Percentiles rank a stretch among this genome's conserved stretches.
Evolutionary conservation across 1,140 invertebrate species (phyloP).

Genomic region (Homarus americanus): DNA sequence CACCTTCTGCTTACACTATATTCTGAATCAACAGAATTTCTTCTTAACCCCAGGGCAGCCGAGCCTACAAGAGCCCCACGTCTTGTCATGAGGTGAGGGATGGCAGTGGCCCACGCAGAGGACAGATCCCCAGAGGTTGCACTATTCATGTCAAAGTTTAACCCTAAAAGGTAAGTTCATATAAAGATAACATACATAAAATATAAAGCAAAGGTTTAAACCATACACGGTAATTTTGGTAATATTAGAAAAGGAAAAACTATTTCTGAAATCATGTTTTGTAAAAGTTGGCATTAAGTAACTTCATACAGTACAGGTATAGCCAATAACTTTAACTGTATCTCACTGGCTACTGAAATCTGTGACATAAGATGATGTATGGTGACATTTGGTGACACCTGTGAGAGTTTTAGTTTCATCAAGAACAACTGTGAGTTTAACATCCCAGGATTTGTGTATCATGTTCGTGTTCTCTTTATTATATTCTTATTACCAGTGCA

Average conservation of each 20-base stretch:
- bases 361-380: too few relatives aligned
- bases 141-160: slow-evolving; percentile 91
- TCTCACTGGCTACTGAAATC: too few relatives aligned
- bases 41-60: slow-evolving; percentile 81
- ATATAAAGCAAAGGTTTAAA: neutral
- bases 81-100: slow-evolving; percentile 90
- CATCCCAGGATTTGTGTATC: too few relatives aligned
- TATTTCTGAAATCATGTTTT: neutral
- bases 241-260: neutral
- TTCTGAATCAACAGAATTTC: slow-evolving; percentile 86
- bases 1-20: slow-evolving; percentile 82
- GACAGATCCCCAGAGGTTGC: slow-evolving; percentile 82
- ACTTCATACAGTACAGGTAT: too few relatives aligned
- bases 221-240: neutral
- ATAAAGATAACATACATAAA: neutral
- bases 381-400: too few relatives aligned
- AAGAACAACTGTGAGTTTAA: too few relatives aligned
- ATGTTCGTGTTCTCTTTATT: too few relatives aligned
- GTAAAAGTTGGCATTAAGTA: too few relatives aligned
- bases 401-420: too few relatives aligned
- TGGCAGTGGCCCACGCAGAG: slow-evolving; percentile 91
- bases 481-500: too few relatives aligned
- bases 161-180: slow-evolving; percentile 77
- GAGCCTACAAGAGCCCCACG: slow-evolving; percentile 84
- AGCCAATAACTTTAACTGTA: too few relatives aligned